A percentile compares a stretch with the other conserved stretches of the same genome.
phyloP scores from a whole-genome alignment of 2,113 vertebrate genomes.

The Paedocypris sp. region DNA sequence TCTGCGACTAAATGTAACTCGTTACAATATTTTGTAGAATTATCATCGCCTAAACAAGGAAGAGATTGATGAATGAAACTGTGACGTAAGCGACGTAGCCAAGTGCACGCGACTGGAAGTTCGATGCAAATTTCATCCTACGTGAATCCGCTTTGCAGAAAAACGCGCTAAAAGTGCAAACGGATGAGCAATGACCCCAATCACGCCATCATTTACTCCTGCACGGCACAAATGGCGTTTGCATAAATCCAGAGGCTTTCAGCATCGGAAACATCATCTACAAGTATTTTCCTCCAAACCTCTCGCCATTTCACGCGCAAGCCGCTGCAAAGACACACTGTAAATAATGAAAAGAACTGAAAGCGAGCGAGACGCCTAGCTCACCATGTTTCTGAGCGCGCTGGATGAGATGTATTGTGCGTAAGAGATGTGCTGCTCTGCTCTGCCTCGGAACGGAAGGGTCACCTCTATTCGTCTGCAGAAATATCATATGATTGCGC shows the following conservation, averaged over 20 bases:
- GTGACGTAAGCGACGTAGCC: background rate
- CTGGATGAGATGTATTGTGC: background rate
- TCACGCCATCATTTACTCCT: too few species aligned
- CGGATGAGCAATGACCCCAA: too few species aligned
- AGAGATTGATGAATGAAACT: constrained; percentile 1
- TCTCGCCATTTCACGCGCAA: background rate
- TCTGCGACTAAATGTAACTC: too few species aligned
- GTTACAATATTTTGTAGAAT: too few species aligned
- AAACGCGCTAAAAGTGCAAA: background rate
- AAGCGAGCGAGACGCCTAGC: background rate
- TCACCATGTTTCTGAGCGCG: constrained; percentile 47
- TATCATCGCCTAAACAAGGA: too few species aligned
- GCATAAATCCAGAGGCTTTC: too few species aligned
- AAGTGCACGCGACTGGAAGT: background rate
- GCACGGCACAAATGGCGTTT: too few species aligned
- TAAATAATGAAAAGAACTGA: background rate
- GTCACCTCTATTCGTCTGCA: constrained; percentile 49
- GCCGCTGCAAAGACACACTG: too few species aligned
- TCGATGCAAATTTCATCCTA: background rate
- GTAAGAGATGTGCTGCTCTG: background rate
- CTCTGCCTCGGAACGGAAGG: constrained; percentile 30
- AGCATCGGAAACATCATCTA: too few species aligned
- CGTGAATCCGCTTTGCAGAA: background rate
- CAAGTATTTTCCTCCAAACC: too few species aligned
- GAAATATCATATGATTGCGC: constrained; percentile 30